Evolutionary conservation across 2,113 vertebrate species (phyloP), one percentile per base, ranked within the genome.

Genomic region (Tinamus guttatus): DNA sequence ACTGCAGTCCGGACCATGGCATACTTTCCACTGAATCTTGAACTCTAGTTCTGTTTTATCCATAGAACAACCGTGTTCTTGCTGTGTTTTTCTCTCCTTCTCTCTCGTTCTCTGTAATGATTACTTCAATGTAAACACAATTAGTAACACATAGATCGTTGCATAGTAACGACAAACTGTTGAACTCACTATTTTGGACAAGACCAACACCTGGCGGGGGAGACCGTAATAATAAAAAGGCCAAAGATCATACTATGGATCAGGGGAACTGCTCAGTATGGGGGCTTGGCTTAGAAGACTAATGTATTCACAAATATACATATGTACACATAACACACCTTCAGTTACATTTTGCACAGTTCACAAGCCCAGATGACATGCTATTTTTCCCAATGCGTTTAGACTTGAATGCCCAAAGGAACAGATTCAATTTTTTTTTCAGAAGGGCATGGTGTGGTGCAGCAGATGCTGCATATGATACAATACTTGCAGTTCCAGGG

Each of bases 161-260:
- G 89, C 81, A 94, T 67, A 93, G 69, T 79, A 96, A 77, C 45
- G 80, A 95, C 64, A 91, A 95, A 87, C 94, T 96, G 47, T 85
- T 94, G 56, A 93, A 95, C 80, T 81, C 3, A 51, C 88, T 74
- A 90, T 97, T 95, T 96, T 76, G 81, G 94, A 93, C 62, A 91
- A 87, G 88, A 93, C 83, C 87, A 94, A 89, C 87, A 71, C 90
- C 85, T 94, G 95, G 84, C 83, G 94, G 94, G 92, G 96, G 95
- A 79, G 94, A 94, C 68, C 91, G 15, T 97, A 94, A 93, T 95
- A 96, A 96, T 91, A 97, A 96, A 97, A 96, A 98, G 98, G 96
- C 98, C 98, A 98, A 98, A 98, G 98, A 98, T 97, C 94, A 95
- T 69, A 96, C 13, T 82, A 93, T 76, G 94, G 97, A 98, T 98